phyloP scores from a whole-genome alignment of 1,140 invertebrate species.

The Penaeus chinensis region DNA sequence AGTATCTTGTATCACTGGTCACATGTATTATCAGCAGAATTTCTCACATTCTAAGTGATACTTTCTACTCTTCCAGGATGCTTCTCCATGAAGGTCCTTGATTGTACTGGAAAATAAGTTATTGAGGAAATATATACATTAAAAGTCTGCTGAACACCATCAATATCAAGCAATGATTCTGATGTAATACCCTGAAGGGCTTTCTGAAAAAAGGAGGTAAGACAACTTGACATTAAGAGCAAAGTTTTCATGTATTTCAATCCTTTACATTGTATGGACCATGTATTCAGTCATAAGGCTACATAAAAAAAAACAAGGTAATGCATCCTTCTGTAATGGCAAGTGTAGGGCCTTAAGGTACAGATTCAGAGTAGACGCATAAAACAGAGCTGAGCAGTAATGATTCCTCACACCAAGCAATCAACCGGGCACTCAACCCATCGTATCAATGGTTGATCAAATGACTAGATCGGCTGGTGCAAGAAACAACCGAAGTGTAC shows the following conservation, averaged over 20 bases:
- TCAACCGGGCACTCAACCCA: too few species aligned
- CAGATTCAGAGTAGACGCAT: too few species aligned
- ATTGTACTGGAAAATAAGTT: conserved; percentile 36
- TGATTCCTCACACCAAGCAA: too few species aligned
- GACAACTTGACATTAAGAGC: too few species aligned
- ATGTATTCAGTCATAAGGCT: conserved; percentile 1
- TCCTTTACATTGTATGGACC: conserved; percentile 19
- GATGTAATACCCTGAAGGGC: conserved; percentile 13
- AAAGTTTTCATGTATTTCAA: conserved; percentile 1
- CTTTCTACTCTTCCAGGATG: conserved; percentile 9
- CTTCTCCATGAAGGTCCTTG: conserved; percentile 23
- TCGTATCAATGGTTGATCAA: not conserved
- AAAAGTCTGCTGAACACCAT: conserved; percentile 11
- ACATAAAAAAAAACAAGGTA: not conserved
- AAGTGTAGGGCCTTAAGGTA: too few species aligned
- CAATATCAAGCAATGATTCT: conserved; percentile 16
- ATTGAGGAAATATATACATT: conserved; percentile 36
- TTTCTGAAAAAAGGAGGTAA: not conserved
- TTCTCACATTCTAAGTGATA: not conserved
- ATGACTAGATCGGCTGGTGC: conserved; percentile 28
- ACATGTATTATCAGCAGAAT: conserved; percentile 18
- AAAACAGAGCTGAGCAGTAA: too few species aligned
- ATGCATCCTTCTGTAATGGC: not conserved
- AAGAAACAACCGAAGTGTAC: conserved; percentile 3
- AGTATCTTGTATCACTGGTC: conserved; percentile 20